Conservation (phyloP, 2,113 vertebrate species). For the Columba livia region DNA sequence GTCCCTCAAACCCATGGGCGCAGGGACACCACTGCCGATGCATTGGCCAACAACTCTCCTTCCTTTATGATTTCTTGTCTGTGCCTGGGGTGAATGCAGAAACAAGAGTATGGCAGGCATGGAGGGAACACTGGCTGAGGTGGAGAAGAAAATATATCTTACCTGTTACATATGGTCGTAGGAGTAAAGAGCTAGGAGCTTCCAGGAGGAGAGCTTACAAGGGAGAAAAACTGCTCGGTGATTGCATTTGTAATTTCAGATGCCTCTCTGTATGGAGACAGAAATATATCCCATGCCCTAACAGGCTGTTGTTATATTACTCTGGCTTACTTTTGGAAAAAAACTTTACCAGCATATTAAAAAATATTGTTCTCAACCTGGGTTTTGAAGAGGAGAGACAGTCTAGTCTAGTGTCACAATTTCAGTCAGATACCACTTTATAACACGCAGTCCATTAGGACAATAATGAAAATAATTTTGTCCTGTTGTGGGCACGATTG, state of each 20-base stretch:
- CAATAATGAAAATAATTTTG: not conserved
- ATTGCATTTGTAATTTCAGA: not conserved
- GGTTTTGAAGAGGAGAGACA: not conserved
- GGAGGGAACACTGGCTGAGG: not conserved
- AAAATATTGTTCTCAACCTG: not conserved
- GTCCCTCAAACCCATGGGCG: not conserved
- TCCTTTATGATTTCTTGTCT: not conserved
- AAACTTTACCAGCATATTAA: not conserved
- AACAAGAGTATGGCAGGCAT: not conserved
- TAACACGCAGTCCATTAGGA: not conserved
- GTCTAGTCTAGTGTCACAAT: not conserved
- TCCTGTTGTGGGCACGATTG: not conserved
- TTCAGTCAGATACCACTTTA: not conserved
- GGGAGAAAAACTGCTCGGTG: not conserved
- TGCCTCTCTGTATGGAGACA: not conserved
- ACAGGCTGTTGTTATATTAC: not conserved
- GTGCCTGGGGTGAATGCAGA: not conserved
- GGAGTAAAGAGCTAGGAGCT: not conserved
- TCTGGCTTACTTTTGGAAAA: not conserved
- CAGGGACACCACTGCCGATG: accelerated
- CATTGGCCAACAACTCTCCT: not conserved
- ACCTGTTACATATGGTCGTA: accelerated
- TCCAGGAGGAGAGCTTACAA: not conserved
- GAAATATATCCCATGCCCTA: not conserved
- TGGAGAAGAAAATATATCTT: not conserved